phyloP scores from a whole-genome alignment of 1,140 invertebrate genomes.

The Pygmarrhopalites habei region DNA sequence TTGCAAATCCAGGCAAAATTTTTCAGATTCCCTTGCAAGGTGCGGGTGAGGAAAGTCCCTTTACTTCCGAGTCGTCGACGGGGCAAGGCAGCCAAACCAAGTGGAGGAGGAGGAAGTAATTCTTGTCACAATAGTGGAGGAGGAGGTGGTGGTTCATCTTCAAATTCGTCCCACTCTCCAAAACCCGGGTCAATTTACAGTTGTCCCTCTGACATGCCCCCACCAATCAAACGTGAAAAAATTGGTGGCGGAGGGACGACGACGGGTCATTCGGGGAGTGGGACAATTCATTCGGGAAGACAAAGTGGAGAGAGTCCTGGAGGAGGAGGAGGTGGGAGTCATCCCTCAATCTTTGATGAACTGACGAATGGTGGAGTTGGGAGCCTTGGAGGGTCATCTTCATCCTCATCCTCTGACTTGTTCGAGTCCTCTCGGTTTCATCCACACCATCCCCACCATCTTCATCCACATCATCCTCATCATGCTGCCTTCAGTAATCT shows the following conservation, averaged over 20 bases:
- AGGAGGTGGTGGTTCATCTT: constrained; percentile 5
- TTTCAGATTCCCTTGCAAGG: constrained; percentile 61
- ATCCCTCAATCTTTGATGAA: too few species aligned
- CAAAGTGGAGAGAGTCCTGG: too few species aligned
- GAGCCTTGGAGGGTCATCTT: background rate
- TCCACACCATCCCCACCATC: constrained; percentile 25
- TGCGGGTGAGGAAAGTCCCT: constrained; percentile 73
- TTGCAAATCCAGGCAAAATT: constrained; percentile 23
- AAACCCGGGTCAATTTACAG: background rate
- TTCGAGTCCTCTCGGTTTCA: constrained; percentile 16
- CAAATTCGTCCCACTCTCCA: constrained; percentile 1
- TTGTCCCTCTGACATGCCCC: constrained; percentile 2
- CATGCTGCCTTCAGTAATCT: constrained; percentile 33
- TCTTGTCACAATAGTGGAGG: background rate
- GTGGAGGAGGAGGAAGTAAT: too few species aligned
- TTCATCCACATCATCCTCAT: constrained; percentile 17
- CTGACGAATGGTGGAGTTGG: too few species aligned
- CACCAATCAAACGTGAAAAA: constrained; percentile 35
- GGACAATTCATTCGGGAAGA: too few species aligned
- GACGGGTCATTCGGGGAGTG: too few species aligned
- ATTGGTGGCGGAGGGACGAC: constrained; percentile 13
- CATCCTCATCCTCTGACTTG: constrained; percentile 11
- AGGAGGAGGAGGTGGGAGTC: too few species aligned
- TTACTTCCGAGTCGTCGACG: constrained; percentile 70
- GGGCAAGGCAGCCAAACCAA: constrained; percentile 66